Conservation (phyloP, 2,797 vertebrate genomes). For the Hylomyscus alleni region DNA sequence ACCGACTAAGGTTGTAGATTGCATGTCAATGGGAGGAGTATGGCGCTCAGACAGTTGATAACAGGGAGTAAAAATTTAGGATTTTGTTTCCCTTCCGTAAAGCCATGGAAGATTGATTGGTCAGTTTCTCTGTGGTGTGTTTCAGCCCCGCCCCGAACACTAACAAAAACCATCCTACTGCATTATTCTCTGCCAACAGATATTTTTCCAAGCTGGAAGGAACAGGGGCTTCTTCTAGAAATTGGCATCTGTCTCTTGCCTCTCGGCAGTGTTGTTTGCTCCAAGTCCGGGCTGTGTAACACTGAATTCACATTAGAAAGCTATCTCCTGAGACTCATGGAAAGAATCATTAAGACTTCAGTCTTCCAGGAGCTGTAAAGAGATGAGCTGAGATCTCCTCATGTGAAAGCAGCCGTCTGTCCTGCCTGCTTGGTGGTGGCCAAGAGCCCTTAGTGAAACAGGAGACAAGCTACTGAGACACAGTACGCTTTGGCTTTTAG, state of each 20-base stretch:
- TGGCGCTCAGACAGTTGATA: neutral
- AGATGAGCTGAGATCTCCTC: neutral
- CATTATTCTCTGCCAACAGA: slow-evolving; percentile 49
- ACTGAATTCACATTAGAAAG: slow-evolving; percentile 68
- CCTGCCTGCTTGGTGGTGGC: neutral
- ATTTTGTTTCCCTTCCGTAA: neutral
- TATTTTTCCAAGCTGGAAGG: slow-evolving; percentile 76
- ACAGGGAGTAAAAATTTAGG: neutral
- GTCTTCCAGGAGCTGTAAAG: neutral
- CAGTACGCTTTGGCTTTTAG: neutral
- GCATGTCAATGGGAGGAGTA: neutral
- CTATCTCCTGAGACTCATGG: neutral
- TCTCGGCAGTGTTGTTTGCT: slow-evolving; percentile 8
- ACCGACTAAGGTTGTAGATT: neutral
- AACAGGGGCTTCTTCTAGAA: slow-evolving; percentile 74
- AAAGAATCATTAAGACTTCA: neutral
- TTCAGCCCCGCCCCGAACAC: neutral
- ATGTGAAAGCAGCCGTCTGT: neutral
- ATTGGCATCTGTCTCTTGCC: slow-evolving; percentile 69
- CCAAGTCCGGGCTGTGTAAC: neutral
- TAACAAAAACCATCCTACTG: slow-evolving; percentile 55
- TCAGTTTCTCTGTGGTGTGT: slow-evolving; percentile 32
- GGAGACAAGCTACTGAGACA: neutral
- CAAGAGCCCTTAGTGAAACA: neutral
- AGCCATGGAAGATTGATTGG: neutral